Conservation (phyloP, 2,888 invertebrate species). For the Teleogryllus oceanicus region DNA sequence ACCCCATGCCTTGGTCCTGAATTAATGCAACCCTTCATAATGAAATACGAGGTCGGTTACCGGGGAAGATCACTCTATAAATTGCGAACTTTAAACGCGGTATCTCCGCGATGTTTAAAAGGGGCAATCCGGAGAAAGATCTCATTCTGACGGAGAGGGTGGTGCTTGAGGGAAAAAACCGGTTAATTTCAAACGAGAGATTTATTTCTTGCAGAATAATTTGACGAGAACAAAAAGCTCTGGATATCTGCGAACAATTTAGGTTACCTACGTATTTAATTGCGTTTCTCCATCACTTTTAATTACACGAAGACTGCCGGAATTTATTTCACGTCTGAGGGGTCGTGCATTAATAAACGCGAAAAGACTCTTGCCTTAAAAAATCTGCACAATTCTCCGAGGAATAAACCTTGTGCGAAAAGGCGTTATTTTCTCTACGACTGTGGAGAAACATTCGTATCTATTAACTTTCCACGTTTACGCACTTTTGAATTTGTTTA, state of each 20-base stretch:
- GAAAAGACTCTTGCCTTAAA: too few relatives aligned
- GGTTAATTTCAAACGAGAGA: not conserved
- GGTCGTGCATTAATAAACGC: too few relatives aligned
- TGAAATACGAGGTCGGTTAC: slow-evolving; percentile 18
- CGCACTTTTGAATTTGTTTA: too few relatives aligned
- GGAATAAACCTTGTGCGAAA: too few relatives aligned
- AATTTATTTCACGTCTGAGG: too few relatives aligned
- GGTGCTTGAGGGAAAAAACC: not conserved
- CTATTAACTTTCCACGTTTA: too few relatives aligned
- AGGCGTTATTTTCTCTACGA: too few relatives aligned
- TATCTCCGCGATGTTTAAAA: not conserved
- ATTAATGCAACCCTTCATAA: slow-evolving; percentile 18
- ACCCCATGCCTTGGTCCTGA: not conserved
- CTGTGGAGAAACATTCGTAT: too few relatives aligned
- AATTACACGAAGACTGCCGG: not conserved
- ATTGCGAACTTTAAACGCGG: not conserved
- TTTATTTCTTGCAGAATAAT: slow-evolving; percentile 7
- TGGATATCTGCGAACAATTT: not conserved
- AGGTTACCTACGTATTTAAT: not conserved
- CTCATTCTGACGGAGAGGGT: not conserved
- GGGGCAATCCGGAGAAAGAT: not conserved
- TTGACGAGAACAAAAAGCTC: not conserved
- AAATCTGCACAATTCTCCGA: too few relatives aligned
- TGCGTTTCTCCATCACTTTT: not conserved
- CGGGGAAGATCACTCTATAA: slow-evolving; percentile 1